Conservation (phyloP, 2,113 vertebrate species). For the Salvelinus fontinalis region DNA sequence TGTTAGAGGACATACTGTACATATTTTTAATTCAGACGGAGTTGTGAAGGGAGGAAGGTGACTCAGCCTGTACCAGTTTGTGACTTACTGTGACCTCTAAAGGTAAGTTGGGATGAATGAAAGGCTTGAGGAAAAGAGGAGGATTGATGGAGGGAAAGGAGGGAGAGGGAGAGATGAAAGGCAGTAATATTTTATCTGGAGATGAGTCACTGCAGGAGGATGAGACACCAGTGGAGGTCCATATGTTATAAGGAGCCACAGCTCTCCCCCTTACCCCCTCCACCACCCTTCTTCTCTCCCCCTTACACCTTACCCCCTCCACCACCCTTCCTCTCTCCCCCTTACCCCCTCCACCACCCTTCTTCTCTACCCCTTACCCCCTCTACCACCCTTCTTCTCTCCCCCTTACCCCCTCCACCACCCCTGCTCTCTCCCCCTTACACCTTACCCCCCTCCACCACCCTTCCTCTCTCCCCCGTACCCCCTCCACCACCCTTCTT, state of each 20-base stretch:
- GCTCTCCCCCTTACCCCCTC: not conserved
- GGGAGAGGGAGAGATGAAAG: slow-evolving; percentile 28
- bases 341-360: too few relatives aligned
- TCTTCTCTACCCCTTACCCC: too few relatives aligned
- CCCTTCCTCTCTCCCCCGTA: too few relatives aligned
- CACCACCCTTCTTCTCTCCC: too few relatives aligned
- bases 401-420: too few relatives aligned
- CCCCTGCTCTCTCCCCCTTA: too few relatives aligned
- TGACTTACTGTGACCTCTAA: slow-evolving; percentile 14
- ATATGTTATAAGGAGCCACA: slow-evolving; percentile 36
- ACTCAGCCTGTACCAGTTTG: not conserved
- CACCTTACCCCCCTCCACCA: too few relatives aligned
- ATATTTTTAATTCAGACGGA: not conserved
- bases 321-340: too few relatives aligned
- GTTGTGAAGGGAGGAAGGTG: not conserved
- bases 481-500: too few relatives aligned
- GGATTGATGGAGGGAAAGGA: not conserved
- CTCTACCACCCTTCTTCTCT: too few relatives aligned
- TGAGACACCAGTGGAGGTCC: slow-evolving; percentile 36
- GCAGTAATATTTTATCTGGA: slow-evolving; percentile 31
- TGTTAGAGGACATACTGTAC: too few relatives aligned
- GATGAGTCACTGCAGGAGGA: slow-evolving; percentile 13
- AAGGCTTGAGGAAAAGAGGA: not conserved
- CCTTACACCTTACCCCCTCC: too few relatives aligned
- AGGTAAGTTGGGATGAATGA: not conserved